A percentile compares a stretch with the other conserved stretches of the same genome.
These are phyloP conservation scores for Vireo griseus DNA, from an alignment of 2,797 vertebrate species.

Conservation along the genomic window DNA sequence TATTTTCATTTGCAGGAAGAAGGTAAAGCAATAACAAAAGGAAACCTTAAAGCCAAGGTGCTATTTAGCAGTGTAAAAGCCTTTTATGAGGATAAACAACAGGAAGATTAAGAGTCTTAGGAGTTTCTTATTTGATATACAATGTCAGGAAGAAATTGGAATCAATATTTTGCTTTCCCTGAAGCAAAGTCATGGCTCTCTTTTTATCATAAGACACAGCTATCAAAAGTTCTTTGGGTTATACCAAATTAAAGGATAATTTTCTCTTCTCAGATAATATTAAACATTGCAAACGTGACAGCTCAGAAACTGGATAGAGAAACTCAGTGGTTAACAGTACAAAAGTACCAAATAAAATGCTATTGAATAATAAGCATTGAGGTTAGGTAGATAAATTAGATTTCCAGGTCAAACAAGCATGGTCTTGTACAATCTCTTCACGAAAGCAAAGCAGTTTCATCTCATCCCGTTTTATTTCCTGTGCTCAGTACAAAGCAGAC, in stretches of 20 bases:
- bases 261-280: neutral
- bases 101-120: neutral
- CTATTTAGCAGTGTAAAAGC: neutral
- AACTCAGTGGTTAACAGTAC: neutral
- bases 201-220: neutral
- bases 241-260: neutral
- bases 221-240: neutral
- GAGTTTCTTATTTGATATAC: neutral
- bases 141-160: neutral
- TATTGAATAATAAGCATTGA: neutral
- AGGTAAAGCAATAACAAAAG: neutral
- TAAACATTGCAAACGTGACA: neutral
- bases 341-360: neutral
- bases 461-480: conserved; percentile 24
- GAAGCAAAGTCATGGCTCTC: neutral
- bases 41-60: neutral
- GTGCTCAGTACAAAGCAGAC: neutral
- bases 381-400: neutral
- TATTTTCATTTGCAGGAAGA: neutral
- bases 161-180: neutral
- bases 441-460: conserved; percentile 8
- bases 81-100: neutral
- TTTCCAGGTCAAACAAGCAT: neutral
- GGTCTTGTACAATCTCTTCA: neutral
- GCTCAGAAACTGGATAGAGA: neutral